Evolutionary conservation across 1,140 invertebrate genomes (phyloP), one percentile per base, ranked within the genome.

Genomic region (Brachionus plicatilis): DNA sequence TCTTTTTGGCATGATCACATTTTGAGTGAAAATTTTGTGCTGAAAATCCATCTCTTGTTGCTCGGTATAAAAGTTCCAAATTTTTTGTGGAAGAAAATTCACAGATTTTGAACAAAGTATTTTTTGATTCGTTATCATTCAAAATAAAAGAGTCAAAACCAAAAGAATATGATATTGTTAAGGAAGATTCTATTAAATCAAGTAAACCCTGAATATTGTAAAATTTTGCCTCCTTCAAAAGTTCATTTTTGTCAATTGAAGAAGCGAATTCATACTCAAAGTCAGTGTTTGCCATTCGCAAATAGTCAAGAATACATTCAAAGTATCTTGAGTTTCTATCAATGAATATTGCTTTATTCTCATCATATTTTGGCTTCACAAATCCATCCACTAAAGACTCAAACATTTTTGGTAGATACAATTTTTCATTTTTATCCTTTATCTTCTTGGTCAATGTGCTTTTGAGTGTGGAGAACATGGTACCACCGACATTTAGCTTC

Each of bases 201-300:
- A 60, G 5, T 41, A 80, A 29, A 17, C 53, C 53, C 60, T 80
- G 50, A 60, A 80, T 60, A 60, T 80, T 80, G 33, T 60, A 80
- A 65, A 50, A 80, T 24, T 80, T 80, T 8, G 76, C 76, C 20
- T 80, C 76, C n/a, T 43, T 80, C 41, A 20, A 37, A 24, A 80
- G 37, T 14, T 80, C 50, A 41, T 65, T 37, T 80, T 41, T n/a
- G n/a, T 60, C 53, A 9, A 60, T 12, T 41, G 56, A 24, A 4
- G 43, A 29, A 41, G 12, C 7, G 6, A 80, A 17, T 60, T 80
- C 53, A 65, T 60, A 60, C 24, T 80, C 76, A 50, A 11, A 27
- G 6, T 76, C 72, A 50, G 72, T 76, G 29, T 76, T 76, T 20
- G 33, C 50, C 29, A 60, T 60, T 20, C 76, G 11, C 17, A 80